Conservation (phyloP, 1,140 invertebrate genomes). For the Spodoptera frugiperda region DNA sequence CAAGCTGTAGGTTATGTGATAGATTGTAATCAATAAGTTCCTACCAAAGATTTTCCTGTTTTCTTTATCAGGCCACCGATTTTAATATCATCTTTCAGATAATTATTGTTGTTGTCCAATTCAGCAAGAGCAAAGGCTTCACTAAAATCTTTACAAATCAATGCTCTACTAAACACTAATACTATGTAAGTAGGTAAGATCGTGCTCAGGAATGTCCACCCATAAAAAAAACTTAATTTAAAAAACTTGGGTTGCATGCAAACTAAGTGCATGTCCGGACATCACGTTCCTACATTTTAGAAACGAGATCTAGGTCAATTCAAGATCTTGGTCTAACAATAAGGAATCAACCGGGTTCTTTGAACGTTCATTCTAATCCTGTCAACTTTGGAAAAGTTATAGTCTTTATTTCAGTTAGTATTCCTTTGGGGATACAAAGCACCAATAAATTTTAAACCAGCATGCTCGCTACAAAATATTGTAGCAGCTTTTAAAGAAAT, state of each 20-base stretch:
- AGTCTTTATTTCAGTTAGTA: slow-evolving; percentile 25
- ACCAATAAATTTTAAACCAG: slow-evolving; percentile 5
- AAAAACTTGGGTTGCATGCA: slow-evolving; percentile 12
- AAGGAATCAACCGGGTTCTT: background rate
- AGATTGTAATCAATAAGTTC: too few relatives aligned
- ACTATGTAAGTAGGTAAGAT: too few relatives aligned
- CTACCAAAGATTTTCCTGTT: too few relatives aligned
- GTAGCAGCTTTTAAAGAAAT: slow-evolving; percentile 1
- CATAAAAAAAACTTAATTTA: slow-evolving; percentile 28
- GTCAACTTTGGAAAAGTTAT: background rate
- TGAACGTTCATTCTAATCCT: slow-evolving; percentile 16
- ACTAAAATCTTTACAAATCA: too few relatives aligned
- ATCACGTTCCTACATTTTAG: slow-evolving; percentile 30
- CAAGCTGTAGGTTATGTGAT: too few relatives aligned
- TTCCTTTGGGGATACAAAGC: slow-evolving; percentile 10
- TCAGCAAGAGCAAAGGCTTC: too few relatives aligned
- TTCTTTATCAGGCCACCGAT: too few relatives aligned
- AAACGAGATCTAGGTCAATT: slow-evolving; percentile 12
- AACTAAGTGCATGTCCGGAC: slow-evolving; percentile 8
- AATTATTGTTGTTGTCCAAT: too few relatives aligned
- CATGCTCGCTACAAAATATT: background rate
- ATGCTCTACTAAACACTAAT: too few relatives aligned
- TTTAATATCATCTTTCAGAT: too few relatives aligned
- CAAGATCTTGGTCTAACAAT: slow-evolving; percentile 5
- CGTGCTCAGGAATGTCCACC: background rate